Conservation (phyloP, 2,888 invertebrate species). For the Trissolcus brochymenae region DNA sequence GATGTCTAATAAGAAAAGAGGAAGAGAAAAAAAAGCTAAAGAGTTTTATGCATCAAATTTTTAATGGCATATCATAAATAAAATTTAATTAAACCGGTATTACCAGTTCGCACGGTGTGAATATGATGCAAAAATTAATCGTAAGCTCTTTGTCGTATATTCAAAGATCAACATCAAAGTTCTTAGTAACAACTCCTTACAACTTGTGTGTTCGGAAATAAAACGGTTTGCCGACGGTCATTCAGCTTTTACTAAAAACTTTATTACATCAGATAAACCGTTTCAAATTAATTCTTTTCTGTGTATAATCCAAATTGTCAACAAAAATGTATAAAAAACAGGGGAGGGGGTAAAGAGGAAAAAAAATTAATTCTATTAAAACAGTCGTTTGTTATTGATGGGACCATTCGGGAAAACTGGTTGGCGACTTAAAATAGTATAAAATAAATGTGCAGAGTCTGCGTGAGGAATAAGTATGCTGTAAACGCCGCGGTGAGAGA, state of each 20-base stretch:
- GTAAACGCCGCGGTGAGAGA: conserved; percentile 22
- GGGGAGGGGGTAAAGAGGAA: no score
- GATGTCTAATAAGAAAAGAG: not conserved
- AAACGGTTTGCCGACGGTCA: conserved; percentile 11
- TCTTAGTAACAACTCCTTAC: no score
- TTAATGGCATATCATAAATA: conserved; percentile 26
- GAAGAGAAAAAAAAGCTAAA: conserved; percentile 7
- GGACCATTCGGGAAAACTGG: no score
- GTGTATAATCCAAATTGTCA: no score
- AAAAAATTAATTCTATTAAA: no score
- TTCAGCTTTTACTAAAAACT: conserved; percentile 5
- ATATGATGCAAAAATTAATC: conserved; percentile 28
- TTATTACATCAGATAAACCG: not conserved
- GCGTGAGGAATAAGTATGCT: conserved; percentile 3
- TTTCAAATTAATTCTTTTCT: no score
- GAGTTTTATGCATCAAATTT: conserved; percentile 7
- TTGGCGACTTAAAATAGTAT: no score
- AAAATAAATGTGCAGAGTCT: not conserved
- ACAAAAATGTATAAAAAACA: no score
- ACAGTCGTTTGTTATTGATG: not conserved
- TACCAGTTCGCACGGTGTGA: conserved; percentile 38
- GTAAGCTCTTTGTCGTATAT: conserved; percentile 23
- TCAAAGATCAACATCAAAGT: conserved; percentile 10
- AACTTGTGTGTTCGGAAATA: conserved; percentile 20
- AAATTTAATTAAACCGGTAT: conserved; percentile 27